Conservation (phyloP, 2,888 invertebrate species). For the Metopia argyrocephala region DNA sequence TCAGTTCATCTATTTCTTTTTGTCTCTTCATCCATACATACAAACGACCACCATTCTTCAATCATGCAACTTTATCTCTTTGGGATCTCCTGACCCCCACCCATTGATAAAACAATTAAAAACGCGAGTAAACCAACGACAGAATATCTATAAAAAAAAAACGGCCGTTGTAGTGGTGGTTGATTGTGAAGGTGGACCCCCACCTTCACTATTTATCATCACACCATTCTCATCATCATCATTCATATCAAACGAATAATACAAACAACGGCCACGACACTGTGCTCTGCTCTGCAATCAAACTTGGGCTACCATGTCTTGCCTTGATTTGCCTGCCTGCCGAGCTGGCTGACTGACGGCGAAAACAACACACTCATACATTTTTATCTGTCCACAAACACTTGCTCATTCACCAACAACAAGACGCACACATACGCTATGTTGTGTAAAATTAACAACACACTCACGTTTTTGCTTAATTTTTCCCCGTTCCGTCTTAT, state of each 20-base stretch:
- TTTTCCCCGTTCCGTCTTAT: slow-evolving; percentile 45
- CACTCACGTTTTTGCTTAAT: slow-evolving; percentile 57
- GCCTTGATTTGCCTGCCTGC: not conserved
- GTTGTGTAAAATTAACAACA: slow-evolving; percentile 53
- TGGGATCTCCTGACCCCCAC: not conserved
- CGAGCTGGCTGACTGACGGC: slow-evolving; percentile 36
- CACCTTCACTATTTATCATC: slow-evolving; percentile 46
- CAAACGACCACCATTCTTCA: slow-evolving; percentile 27
- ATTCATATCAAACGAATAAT: slow-evolving; percentile 46
- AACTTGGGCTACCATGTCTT: slow-evolving; percentile 9
- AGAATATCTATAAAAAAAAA: slow-evolving; percentile 40
- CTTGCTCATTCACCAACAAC: slow-evolving; percentile 32
- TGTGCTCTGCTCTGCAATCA: slow-evolving; percentile 38
- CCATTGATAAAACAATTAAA: slow-evolving; percentile 15
- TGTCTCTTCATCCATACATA: slow-evolving; percentile 14
- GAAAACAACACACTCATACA: slow-evolving; percentile 34
- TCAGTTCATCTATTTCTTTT: not conserved
- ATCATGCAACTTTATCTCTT: slow-evolving; percentile 27
- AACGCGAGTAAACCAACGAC: slow-evolving; percentile 43
- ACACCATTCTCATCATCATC: slow-evolving; percentile 38
- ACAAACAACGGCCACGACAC: slow-evolving; percentile 39
- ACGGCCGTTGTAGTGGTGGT: slow-evolving; percentile 22
- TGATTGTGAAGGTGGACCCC: slow-evolving; percentile 40
- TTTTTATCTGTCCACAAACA: slow-evolving; percentile 23
- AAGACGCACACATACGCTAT: slow-evolving; percentile 7